A percentile compares a stretch with the other conserved stretches of the same genome.
Conservation (phyloP, 2,888 invertebrate species). For the Macrosoma leucophasiata region DNA sequence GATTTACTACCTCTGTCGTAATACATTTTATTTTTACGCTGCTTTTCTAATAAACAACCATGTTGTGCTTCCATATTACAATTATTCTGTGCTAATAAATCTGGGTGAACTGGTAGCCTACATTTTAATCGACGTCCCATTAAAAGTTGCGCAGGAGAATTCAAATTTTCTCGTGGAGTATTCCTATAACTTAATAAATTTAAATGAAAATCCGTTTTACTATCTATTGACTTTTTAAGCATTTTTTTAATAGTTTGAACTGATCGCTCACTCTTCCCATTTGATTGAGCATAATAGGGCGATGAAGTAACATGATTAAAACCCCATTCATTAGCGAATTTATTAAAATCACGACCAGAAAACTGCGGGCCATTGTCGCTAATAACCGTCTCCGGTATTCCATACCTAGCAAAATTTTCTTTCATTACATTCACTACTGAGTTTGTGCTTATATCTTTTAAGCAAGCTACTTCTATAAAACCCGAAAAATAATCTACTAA, state of each 20-base stretch:
- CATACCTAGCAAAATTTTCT: conserved; percentile 3
- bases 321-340: conserved; percentile 21
- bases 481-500: conserved; percentile 13
- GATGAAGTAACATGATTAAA: conserved; percentile 22
- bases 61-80: neutral
- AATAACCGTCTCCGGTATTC: conserved; percentile 5
- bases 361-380: conserved; percentile 12
- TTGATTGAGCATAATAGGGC: conserved; percentile 21
- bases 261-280: conserved; percentile 23
- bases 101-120: conserved; percentile 12
- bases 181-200: conserved; percentile 19
- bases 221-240: conserved; percentile 16
- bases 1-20: neutral
- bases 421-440: conserved; percentile 1
- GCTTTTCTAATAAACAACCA: neutral
- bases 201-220: conserved; percentile 17
- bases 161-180: conserved; percentile 18
- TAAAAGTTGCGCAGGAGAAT: conserved; percentile 21
- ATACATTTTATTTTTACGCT: neutral
- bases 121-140: conserved; percentile 20
- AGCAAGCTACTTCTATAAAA: conserved; percentile 9
- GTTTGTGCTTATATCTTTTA: conserved; percentile 1
- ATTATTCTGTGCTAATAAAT: neutral
- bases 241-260: conserved; percentile 25
- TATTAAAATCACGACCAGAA: conserved; percentile 10